Conservation (phyloP, 2,888 invertebrate species). For the Chrysotoxum bicinctum region DNA sequence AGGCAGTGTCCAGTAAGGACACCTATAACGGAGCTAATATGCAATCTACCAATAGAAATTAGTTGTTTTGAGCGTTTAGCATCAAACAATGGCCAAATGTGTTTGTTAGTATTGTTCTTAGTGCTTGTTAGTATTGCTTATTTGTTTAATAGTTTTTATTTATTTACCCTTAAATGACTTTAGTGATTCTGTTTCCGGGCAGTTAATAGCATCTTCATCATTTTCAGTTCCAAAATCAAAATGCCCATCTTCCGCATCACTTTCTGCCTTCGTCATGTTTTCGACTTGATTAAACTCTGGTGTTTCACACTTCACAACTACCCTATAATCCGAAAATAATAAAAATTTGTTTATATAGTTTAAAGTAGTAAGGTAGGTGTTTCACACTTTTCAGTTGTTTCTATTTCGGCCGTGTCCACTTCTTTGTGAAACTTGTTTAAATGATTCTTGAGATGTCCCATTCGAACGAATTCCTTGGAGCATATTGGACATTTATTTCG, state of each 20-base stretch:
- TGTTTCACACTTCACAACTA: conserved; percentile 18
- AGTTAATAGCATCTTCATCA: background rate
- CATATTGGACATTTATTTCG: conserved; percentile 36
- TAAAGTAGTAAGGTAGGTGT: too few relatives aligned
- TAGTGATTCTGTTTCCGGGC: background rate
- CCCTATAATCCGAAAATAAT: conserved; percentile 17
- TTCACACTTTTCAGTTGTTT: conserved; percentile 25
- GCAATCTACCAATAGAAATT: too few relatives aligned
- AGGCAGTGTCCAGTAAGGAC: too few relatives aligned
- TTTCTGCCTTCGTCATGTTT: background rate
- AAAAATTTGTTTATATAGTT: background rate
- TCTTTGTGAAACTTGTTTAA: conserved; percentile 36
- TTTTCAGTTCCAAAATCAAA: conserved; percentile 30
- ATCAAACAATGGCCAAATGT: too few relatives aligned
- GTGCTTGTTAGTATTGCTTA: too few relatives aligned
- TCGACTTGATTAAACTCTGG: background rate
- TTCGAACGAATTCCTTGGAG: conserved; percentile 32
- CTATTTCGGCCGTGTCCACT: background rate
- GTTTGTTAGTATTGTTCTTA: too few relatives aligned
- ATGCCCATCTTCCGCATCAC: conserved; percentile 2
- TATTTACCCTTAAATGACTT: conserved; percentile 48
- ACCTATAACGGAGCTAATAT: too few relatives aligned
- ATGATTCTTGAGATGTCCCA: conserved; percentile 54
- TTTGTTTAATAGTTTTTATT: too few relatives aligned
- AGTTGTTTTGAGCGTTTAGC: too few relatives aligned